Evolutionary conservation across 2,888 invertebrate genomes (phyloP).

Genomic region (Clostera curtula): DNA sequence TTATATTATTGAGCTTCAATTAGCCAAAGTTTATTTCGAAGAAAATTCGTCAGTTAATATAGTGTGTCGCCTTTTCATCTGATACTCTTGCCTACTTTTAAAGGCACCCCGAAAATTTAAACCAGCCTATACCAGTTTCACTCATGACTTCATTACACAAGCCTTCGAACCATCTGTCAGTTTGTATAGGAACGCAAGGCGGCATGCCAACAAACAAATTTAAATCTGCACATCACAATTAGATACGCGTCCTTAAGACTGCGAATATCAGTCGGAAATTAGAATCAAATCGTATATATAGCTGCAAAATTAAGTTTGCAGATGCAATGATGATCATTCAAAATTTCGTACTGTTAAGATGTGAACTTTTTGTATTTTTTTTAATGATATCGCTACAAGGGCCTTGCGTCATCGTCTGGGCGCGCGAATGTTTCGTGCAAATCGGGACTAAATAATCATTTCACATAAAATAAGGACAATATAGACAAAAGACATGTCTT

Average conservation of each 20-base stretch:
- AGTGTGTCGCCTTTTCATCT: too few relatives aligned
- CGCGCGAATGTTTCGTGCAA: too few relatives aligned
- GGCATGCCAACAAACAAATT: conserved; percentile 5
- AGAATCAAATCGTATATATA: conserved; percentile 5
- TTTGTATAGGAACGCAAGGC: conserved; percentile 10
- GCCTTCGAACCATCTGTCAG: conserved; percentile 24
- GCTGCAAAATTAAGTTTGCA: conserved; percentile 8
- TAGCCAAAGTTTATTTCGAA: too few relatives aligned
- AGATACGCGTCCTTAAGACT: neutral
- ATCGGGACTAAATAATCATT: too few relatives aligned
- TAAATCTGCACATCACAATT: neutral
- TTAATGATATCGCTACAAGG: conserved; percentile 32
- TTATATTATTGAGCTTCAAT: too few relatives aligned
- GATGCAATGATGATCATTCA: conserved; percentile 37
- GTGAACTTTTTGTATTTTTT: conserved; percentile 25
- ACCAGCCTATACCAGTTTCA: conserved; percentile 20
- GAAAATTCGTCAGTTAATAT: too few relatives aligned
- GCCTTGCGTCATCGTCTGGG: conserved; percentile 64
- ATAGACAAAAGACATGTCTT: too few relatives aligned
- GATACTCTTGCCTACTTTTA: too few relatives aligned
- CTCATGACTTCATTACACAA: conserved; percentile 28
- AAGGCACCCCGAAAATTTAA: too few relatives aligned
- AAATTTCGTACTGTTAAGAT: conserved; percentile 28
- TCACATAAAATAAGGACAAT: too few relatives aligned
- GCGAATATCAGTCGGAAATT: conserved; percentile 15